Evolutionary conservation across 2,888 invertebrate species (phyloP).

Genomic region (Campaea margaritaria): DNA sequence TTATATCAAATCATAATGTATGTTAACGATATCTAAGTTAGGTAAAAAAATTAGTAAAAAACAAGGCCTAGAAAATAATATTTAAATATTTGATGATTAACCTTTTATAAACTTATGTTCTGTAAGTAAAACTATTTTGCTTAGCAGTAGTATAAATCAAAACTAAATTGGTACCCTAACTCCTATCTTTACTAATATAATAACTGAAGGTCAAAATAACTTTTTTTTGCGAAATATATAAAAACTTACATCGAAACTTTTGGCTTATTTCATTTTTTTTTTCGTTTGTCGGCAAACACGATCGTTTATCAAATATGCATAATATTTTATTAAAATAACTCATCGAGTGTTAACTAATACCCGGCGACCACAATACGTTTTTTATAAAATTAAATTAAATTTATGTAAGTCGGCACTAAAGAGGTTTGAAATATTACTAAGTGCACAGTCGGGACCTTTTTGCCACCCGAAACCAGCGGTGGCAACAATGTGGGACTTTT

Average conservation of each 20-base stretch:
- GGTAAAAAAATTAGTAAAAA: too few relatives aligned
- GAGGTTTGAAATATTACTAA: slow-evolving; percentile 21
- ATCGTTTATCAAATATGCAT: slow-evolving; percentile 17
- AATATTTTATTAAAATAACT: slow-evolving; percentile 14
- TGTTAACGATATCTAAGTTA: too few relatives aligned
- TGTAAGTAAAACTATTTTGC: too few relatives aligned
- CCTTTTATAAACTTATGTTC: too few relatives aligned
- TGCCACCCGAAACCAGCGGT: slow-evolving; percentile 53
- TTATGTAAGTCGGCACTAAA: slow-evolving; percentile 37
- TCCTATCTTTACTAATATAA: too few relatives aligned
- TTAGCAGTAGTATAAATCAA: too few relatives aligned
- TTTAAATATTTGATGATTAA: too few relatives aligned
- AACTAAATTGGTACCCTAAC: too few relatives aligned
- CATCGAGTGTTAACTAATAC: slow-evolving; percentile 34
- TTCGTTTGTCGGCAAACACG: slow-evolving; percentile 15
- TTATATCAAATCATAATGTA: too few relatives aligned
- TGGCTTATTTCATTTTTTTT: background rate
- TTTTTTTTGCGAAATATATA: too few relatives aligned
- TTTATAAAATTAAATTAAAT: slow-evolving; percentile 32
- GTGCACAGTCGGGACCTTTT: slow-evolving; percentile 46
- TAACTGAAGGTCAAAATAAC: too few relatives aligned
- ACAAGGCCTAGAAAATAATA: too few relatives aligned
- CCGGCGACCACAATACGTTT: slow-evolving; percentile 31
- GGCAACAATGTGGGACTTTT: slow-evolving; percentile 34
- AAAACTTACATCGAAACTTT: slow-evolving; percentile 13